These are phyloP conservation scores for Bombus superbus DNA, from an alignment of 1,140 invertebrate species.

Conservation along the genomic window DNA sequence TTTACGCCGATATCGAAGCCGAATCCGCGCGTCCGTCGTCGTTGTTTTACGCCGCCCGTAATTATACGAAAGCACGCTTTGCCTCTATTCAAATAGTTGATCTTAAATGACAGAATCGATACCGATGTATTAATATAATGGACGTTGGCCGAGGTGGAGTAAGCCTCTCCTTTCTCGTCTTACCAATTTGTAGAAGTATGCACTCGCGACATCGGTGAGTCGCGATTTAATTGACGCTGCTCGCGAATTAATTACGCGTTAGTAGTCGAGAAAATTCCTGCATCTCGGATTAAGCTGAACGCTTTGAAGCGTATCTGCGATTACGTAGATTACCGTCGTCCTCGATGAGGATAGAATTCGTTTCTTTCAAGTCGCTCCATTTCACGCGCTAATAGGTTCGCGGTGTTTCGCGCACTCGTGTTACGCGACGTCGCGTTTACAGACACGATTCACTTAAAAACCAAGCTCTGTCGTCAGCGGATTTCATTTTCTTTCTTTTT, in stretches of 20 bases:
- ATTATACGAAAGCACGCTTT: background rate
- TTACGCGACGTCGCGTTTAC: constrained; percentile 28
- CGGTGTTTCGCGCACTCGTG: constrained; percentile 13
- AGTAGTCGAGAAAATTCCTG: constrained; percentile 21
- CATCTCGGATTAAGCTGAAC: constrained; percentile 8
- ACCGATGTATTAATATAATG: background rate
- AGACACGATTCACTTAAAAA: constrained; percentile 38
- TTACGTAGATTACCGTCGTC: constrained; percentile 41
- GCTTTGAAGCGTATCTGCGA: constrained; percentile 23
- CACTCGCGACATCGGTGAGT: background rate
- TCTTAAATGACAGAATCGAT: constrained; percentile 8
- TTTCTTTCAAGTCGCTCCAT: constrained; percentile 39
- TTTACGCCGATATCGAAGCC: constrained; percentile 29
- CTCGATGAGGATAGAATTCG: constrained; percentile 31
- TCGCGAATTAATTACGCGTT: constrained; percentile 22
- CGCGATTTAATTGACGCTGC: background rate
- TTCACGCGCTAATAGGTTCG: constrained; percentile 47
- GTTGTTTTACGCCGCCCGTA: background rate
- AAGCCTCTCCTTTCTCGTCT: background rate
- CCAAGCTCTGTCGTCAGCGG: constrained; percentile 23
- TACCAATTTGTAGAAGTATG: background rate
- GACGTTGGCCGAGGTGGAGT: background rate
- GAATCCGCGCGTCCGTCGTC: background rate
- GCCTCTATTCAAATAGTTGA: constrained; percentile 4
- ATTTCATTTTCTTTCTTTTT: background rate